These are phyloP conservation scores for Tachysurus vachellii DNA, from an alignment of 2,113 vertebrate species.

Conservation along the genomic window DNA sequence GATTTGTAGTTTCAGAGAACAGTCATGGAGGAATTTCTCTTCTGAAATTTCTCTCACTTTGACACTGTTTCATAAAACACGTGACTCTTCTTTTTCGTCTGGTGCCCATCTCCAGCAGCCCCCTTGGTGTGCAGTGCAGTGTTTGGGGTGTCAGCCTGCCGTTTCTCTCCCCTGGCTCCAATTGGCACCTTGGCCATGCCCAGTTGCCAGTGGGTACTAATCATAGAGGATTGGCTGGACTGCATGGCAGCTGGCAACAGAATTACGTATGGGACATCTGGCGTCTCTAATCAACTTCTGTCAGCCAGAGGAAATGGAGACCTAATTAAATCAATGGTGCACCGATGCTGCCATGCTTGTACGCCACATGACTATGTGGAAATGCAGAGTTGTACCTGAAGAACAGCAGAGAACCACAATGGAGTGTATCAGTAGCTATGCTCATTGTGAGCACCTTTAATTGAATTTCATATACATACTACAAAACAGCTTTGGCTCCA, in stretches of 20 bases:
- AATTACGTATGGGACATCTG: constrained; percentile 55
- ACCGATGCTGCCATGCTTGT: constrained; percentile 38
- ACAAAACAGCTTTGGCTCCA: neutral
- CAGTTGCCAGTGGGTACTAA: constrained; percentile 61
- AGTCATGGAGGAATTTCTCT: neutral
- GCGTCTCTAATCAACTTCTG: constrained; percentile 58
- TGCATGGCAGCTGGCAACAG: constrained; percentile 56
- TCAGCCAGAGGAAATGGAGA: constrained; percentile 59
- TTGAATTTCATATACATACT: neutral
- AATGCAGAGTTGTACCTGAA: constrained; percentile 44
- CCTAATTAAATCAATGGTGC: constrained; percentile 60
- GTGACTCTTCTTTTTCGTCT: constrained; percentile 5
- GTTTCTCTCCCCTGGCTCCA: constrained; percentile 47
- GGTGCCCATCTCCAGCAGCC: constrained; percentile 26
- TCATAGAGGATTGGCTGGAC: constrained; percentile 59
- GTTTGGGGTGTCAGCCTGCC: constrained; percentile 32
- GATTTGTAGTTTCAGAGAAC: neutral
- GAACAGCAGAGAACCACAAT: constrained; percentile 6
- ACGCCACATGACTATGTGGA: constrained; percentile 43
- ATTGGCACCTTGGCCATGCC: constrained; percentile 55
- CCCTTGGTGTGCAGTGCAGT: constrained; percentile 12
- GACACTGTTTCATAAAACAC: constrained; percentile 16
- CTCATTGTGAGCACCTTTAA: neutral
- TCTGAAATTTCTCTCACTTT: constrained; percentile 1
- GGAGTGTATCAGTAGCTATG: neutral